Evolutionary conservation across 2,113 vertebrate species (phyloP).

Genomic region (Salvelinus fontinalis): DNA sequence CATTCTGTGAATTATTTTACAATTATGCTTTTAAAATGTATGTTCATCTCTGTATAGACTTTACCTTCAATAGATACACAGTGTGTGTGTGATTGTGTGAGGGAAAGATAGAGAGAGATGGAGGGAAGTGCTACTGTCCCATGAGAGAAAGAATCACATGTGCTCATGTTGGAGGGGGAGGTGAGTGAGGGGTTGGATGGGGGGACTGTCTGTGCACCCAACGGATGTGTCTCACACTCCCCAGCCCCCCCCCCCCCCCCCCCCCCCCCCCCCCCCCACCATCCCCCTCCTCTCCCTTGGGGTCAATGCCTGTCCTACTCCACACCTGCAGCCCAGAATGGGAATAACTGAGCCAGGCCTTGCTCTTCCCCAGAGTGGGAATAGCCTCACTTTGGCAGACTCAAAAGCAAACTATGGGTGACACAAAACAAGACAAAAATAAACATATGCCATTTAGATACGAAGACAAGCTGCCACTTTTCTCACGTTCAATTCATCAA

Average conservation of each 20-base stretch:
- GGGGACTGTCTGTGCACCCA: constrained; percentile 25
- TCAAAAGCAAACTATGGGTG: no score
- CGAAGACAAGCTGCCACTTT: no score
- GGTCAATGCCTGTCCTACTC: constrained; percentile 57
- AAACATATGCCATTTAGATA: no score
- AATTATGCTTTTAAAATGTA: neutral
- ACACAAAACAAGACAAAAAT: no score
- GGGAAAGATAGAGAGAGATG: neutral
- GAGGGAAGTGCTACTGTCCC: constrained; percentile 25
- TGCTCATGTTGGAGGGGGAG: neutral
- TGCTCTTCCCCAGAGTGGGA: constrained; percentile 51
- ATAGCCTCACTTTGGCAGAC: constrained; percentile 4
- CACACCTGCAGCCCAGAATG: constrained; percentile 76
- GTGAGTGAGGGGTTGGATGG: neutral
- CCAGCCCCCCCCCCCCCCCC: constrained; percentile 29
- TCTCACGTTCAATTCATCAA: no score
- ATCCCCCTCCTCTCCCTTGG: constrained; percentile 43
- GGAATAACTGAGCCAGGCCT: constrained; percentile 60
- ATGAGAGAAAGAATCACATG: constrained; percentile 16
- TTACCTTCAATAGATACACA: neutral
- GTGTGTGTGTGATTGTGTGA: neutral
- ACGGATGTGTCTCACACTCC: constrained; percentile 40
- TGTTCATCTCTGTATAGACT: neutral
- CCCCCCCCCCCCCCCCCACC: constrained; percentile 25
- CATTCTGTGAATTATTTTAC: neutral